These are phyloP conservation scores for Paracentrotus lividus DNA, from an alignment of 53 echinoderm and acorn worm genomes.

Conservation along the genomic window DNA sequence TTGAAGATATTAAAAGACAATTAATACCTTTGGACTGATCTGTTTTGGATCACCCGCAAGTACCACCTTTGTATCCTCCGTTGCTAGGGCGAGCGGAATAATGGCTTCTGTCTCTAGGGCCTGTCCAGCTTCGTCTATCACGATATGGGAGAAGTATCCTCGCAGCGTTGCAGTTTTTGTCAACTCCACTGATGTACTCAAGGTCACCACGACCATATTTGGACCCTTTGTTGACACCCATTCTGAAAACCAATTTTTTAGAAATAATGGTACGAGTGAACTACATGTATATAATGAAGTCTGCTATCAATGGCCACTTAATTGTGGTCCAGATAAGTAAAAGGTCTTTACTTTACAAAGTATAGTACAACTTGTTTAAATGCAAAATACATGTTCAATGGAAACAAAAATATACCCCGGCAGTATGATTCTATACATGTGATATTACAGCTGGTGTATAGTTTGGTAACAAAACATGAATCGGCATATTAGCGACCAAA, in stretches of 20 bases:
- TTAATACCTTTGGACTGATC: constrained; percentile 84
- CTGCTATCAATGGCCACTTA: no score
- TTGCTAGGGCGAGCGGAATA: constrained; percentile 79
- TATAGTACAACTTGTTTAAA: no score
- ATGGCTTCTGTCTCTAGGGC: constrained; percentile 81
- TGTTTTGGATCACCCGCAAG: constrained; percentile 87
- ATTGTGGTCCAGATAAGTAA: no score
- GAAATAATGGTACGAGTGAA: no score
- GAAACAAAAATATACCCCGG: no score
- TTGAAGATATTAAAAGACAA: neutral
- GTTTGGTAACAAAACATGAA: no score
- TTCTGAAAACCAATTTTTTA: constrained; percentile 6
- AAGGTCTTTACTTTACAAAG: no score
- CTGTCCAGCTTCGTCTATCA: constrained; percentile 89
- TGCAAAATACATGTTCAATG: no score
- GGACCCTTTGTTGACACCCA: constrained; percentile 25
- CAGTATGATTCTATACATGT: no score
- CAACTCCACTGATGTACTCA: constrained; percentile 76
- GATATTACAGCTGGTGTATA: no score
- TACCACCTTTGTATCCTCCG: constrained; percentile 74
- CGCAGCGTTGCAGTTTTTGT: constrained; percentile 40
- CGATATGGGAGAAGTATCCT: constrained; percentile 88
- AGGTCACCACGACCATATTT: constrained; percentile 83
- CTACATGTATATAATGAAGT: no score
- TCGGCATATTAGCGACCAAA: no score